Evolutionary conservation across 2,797 vertebrate species (phyloP), one percentile per base, ranked within the genome.

Genomic region (Rhynchonycteris naso): DNA sequence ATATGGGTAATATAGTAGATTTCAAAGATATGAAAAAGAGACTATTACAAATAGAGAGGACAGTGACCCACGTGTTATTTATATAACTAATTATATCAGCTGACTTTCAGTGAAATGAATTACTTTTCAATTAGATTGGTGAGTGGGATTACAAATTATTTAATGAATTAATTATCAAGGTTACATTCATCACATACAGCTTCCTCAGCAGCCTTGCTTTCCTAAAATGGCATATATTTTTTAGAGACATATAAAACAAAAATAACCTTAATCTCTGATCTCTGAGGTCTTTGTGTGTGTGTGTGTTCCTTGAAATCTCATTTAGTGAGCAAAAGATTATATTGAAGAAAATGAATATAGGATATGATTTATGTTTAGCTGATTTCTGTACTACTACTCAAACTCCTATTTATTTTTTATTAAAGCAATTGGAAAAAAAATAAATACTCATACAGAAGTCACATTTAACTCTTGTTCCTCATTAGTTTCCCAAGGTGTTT

Each of bases 61-160:
- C n/a, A 71, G 66, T 56, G 52, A 80, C 35, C 30, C 14, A 75
- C 3, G 56, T 76, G 66, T 63, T 75, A 72, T 88, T 74, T 94
- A 65, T 59, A 30, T 83, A 78, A 61, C 47, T 50, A 84, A 93
- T 84, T 80, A 96, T 85, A 66, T 95, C 72, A 90, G 81, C 26
- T 65, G 61, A 76, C 84, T 87, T 87, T 80, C 69, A 84, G 24
- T 71, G 54, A 72, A 94, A 86, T 89, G 30, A n/a, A 43, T 87
- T 92, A 47, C 38, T 88, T 94, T 93, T 50, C 75, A 26, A n/a
- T 88, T 95, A 95, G 35, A 78, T 90, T 93, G 69, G 68, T 81
- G 72, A 80, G 30, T 69, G 38, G 18, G 24, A 88, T 71, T 71
- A 83, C 21, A 83, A 81, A 68, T 94, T 61, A 76, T 81, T 95